Conservation (phyloP, 2,113 vertebrate genomes). For the Bolborhynchus lineola region DNA sequence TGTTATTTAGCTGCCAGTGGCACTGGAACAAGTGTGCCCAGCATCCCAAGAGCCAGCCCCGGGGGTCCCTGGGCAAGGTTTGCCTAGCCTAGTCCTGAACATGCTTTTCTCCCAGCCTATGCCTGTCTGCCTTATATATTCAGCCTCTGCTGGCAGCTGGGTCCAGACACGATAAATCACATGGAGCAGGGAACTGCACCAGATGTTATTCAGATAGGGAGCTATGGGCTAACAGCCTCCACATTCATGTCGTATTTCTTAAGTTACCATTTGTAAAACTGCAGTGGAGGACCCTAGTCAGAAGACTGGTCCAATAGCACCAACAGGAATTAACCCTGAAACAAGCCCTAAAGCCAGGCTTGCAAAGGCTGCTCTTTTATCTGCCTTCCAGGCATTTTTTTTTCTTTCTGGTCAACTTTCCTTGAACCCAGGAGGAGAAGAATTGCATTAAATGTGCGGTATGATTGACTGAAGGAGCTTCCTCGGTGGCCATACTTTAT, state of each 20-base stretch:
- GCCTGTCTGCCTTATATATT: fast-evolving
- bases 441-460: not conserved
- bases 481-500: not conserved
- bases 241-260: not conserved
- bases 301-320: not conserved
- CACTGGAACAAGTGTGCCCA: not conserved
- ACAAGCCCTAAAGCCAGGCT: not conserved
- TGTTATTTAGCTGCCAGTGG: not conserved
- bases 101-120: not conserved
- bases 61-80: not conserved
- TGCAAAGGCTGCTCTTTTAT: not conserved
- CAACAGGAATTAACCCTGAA: not conserved
- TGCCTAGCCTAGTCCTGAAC: not conserved
- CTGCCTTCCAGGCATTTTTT: not conserved
- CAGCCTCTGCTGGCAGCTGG: not conserved
- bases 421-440: not conserved
- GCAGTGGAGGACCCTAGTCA: not conserved
- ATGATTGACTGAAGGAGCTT: not conserved
- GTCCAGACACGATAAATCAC: not conserved
- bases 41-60: not conserved
- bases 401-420: not conserved
- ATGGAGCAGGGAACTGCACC: not conserved
- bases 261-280: not conserved
- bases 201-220: not conserved
- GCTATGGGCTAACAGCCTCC: not conserved